phyloP scores from a whole-genome alignment of 92 coral and sea anemone genomes.

The Paragorgia papillata region DNA sequence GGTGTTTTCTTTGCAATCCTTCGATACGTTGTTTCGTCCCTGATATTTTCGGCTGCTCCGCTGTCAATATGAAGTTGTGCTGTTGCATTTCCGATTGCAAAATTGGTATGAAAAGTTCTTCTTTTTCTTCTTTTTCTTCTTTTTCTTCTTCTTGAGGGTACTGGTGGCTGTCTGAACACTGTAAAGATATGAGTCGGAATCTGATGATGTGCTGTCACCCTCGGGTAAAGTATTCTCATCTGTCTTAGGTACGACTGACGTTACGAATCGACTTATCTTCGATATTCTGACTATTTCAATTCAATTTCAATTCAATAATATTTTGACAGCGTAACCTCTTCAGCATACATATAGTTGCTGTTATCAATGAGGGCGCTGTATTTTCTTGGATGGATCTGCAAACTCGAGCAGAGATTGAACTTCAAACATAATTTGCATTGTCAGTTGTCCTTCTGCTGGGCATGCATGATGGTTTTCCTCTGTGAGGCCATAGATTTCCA shows the following conservation, averaged over 20 bases:
- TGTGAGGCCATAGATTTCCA: background rate
- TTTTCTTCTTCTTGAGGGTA: no score
- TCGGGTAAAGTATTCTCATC: background rate
- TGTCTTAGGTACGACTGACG: background rate
- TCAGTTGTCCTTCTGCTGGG: background rate
- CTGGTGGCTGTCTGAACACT: background rate
- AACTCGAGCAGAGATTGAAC: background rate
- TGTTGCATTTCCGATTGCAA: background rate
- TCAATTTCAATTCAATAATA: no score
- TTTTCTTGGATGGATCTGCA: background rate
- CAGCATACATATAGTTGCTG: no score
- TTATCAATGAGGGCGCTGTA: no score
- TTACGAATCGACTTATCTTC: background rate
- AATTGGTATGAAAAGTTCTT: background rate
- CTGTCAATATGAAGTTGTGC: slow-evolving; percentile 20
- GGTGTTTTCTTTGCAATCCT: slow-evolving; percentile 11
- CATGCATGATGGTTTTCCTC: background rate
- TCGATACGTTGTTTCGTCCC: slow-evolving; percentile 1
- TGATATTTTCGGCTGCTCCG: slow-evolving; percentile 27
- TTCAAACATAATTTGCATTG: background rate
- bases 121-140: no score
- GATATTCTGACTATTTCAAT: no score
- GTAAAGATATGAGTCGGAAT: slow-evolving; percentile 5
- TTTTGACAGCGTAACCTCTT: no score
- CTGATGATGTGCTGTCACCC: background rate